Evolutionary conservation across 2,888 invertebrate species (phyloP), one percentile per base, ranked within the genome.

Genomic region (Macroteleia sp.): DNA sequence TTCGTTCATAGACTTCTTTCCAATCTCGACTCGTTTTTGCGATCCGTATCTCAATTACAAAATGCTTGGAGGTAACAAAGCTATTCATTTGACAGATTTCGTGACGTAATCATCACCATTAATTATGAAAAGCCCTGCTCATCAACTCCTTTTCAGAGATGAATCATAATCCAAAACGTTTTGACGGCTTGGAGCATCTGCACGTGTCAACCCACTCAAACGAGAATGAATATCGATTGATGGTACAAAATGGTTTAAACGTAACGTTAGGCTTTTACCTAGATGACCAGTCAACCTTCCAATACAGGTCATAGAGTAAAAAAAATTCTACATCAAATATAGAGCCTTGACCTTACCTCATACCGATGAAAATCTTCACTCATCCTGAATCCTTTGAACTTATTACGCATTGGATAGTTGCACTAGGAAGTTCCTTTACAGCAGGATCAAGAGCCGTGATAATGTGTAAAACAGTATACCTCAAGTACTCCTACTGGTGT

Each of bases 311-410:
- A 30, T 46, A 16, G 30, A 46, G 16, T 10, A 25, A 6, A 25
- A 25, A 30, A 8, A 52, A 32, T 6, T 19, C n/a, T 8, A 42
- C 30, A 9, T 41, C 14, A 41, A 64, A 64, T 52, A 30, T 52
- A 64, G 16, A 25, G 17, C 64, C 64, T 64, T 64, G 64, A 64
- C 42, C 64, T 64, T 64, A 64, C 64, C 64, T 64, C 64, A 64
- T 64, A 17, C n/a, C 17, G 52, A 64, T 64, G 64, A 34, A 52
- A 54, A 52, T 64, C 44, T 20, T 52, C 52, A 25, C 25, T 6
- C 25, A n/a, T n/a, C n/a, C 6, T 6, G 25, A 25, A 6, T 25
- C 6, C 25, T 25, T 25, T 25, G 3, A 25, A 5, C 25, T 25
- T 25, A 25, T 5, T n/a, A 25, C 6, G 6, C 25, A 25, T 25